Conservation (phyloP, 2,113 vertebrate species). For the Anas platyrhynchos region DNA sequence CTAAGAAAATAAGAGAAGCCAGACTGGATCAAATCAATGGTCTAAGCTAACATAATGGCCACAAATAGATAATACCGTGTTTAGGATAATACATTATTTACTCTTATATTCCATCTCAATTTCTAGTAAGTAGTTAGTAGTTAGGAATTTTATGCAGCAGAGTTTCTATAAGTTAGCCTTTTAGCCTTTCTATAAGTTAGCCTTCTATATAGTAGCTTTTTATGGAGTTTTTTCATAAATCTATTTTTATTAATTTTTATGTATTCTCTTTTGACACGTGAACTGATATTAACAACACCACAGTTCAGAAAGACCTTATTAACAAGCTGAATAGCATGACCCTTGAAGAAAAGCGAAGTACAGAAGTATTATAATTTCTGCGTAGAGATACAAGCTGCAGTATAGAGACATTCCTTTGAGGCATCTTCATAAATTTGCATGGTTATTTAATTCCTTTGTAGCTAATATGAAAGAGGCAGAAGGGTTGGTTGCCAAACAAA, state of each 20-base stretch:
- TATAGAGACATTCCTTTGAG: background rate
- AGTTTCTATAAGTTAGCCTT: background rate
- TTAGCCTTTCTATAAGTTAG: background rate
- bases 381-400: background rate
- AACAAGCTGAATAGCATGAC: background rate
- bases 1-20: background rate
- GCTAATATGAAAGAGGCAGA: background rate
- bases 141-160: background rate
- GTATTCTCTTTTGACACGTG: background rate
- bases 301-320: background rate
- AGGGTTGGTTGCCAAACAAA: background rate
- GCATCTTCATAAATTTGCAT: background rate
- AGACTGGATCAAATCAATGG: background rate
- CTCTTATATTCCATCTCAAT: background rate
- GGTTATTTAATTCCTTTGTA: constrained; percentile 17
- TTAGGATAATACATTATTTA: background rate
- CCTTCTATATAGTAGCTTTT: background rate
- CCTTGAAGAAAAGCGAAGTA: background rate
- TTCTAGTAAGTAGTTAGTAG: background rate
- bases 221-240: background rate
- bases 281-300: background rate
- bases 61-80: background rate
- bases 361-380: background rate
- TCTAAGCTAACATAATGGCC: background rate
- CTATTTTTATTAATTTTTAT: background rate